Conservation (phyloP, 2,113 vertebrate genomes). For the Aptenodytes forsteri region DNA sequence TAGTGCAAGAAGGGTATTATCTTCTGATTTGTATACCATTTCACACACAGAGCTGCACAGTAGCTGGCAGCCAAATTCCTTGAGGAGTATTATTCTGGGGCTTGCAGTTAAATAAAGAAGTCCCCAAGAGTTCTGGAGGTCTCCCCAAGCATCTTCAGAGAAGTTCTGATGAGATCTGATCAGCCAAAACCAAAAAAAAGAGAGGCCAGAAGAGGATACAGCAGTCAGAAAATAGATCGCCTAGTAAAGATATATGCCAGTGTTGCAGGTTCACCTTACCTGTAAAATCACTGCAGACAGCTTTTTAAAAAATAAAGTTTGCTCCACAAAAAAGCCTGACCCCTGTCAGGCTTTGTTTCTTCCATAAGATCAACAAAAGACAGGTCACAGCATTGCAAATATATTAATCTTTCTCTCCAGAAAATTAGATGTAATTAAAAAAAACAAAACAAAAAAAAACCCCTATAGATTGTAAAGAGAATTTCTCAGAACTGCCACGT, state of each 20-base stretch:
- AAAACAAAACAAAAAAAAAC: neutral
- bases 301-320: neutral
- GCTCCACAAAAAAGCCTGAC: neutral
- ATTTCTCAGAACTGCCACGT: neutral
- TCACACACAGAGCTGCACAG: neutral
- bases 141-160: neutral
- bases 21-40: neutral
- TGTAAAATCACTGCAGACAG: neutral
- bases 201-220: neutral
- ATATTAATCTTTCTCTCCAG: neutral
- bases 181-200: neutral
- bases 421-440: neutral
- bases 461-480: neutral
- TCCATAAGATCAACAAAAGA: neutral
- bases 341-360: neutral
- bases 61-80: neutral
- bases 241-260: rapidly evolving
- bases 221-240: neutral
- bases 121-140: neutral
- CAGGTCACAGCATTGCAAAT: neutral
- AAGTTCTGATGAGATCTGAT: neutral
- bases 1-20: neutral
- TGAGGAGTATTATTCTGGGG: neutral
- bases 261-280: neutral
- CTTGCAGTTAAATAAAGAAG: neutral